Base-by-base conservation (phyloP, 2,888 invertebrate genomes). In the Andrena camellia region DNA sequence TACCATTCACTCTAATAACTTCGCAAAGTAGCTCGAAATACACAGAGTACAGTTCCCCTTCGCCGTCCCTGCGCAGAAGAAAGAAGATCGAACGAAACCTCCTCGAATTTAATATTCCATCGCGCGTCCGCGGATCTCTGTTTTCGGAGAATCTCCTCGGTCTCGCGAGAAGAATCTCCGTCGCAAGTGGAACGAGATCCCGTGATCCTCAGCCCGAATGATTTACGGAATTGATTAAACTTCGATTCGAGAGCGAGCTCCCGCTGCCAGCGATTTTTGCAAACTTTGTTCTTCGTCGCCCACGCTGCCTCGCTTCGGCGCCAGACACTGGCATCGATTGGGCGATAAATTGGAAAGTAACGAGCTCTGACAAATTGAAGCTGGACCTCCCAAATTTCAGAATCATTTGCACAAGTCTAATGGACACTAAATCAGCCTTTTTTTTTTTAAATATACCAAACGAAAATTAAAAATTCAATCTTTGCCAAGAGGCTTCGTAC, bases 221-320 rank as follows among this genome's bases (percentile, higher is more conserved):
- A 73, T 67, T 73, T 35, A 29, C 31, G 57, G 29, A 2, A 67
- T 57, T 74, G 67, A 57, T 66, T 59, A 74, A 74, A 74, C 57
- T 74, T 74, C 54, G 10, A 7, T 35, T 29, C 52, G 20, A 42
- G 42, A 48, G 42, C 13, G 35, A 31, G 17, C 50, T 50, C 31
- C 26, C 17, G 35, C 33, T 50, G 8, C n/a, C 20, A 3, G 0
- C 10, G 10, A 66, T 74, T 67, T 57, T 67, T 42, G 1, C 66
- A 6, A 64, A 64, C 20, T 33, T 68, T 13, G 23, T 33, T 31
- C 54, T 33, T 23, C 54, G 23, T 29, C 23, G n/a, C 20, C 13
- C 6, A 23, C 66, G 29, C 13, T 54, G 54, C 0, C 1, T 50
- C 31, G 42, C 42, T 42, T 42, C 42, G 42, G 42, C 42, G 42